These are phyloP conservation scores for Carollia perspicillata DNA, from an alignment of 2,113 vertebrate genomes.

Conservation along the genomic window DNA sequence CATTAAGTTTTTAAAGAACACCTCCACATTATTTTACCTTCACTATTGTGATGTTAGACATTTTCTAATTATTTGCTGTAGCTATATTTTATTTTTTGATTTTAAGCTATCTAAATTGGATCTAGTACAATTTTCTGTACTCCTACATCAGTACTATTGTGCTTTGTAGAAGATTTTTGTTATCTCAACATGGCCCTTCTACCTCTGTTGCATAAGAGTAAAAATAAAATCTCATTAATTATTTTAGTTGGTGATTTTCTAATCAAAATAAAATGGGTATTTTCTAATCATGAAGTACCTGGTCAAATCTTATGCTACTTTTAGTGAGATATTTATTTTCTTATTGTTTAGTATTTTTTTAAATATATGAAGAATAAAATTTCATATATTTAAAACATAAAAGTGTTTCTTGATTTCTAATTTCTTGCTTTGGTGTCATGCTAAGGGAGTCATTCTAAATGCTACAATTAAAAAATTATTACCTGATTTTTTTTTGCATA, in stretches of 20 bases:
- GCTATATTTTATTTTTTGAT: neutral
- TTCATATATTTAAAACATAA: neutral
- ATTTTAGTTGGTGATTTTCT: neutral
- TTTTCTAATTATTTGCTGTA: neutral
- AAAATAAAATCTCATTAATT: neutral
- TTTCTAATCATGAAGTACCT: neutral
- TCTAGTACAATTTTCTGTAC: neutral
- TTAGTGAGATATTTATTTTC: neutral
- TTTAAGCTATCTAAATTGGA: neutral
- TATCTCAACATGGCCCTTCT: neutral
- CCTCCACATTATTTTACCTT: neutral
- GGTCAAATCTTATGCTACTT: neutral
- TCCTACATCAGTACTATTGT: neutral
- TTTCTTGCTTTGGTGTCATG: neutral
- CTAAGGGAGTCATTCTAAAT: neutral
- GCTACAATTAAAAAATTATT: neutral
- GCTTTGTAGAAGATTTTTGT: neutral
- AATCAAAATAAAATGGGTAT: neutral
- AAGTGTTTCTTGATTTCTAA: neutral
- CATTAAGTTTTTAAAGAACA: neutral
- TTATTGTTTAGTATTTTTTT: neutral
- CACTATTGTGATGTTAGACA: neutral
- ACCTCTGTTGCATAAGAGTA: neutral
- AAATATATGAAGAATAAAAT: neutral
- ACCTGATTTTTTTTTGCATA: neutral